Percentiles rank a stretch among this genome's conserved stretches.
These are phyloP conservation scores for Nemotelus pantherinus DNA, from an alignment of 2,888 invertebrate species.

Conservation along the genomic window DNA sequence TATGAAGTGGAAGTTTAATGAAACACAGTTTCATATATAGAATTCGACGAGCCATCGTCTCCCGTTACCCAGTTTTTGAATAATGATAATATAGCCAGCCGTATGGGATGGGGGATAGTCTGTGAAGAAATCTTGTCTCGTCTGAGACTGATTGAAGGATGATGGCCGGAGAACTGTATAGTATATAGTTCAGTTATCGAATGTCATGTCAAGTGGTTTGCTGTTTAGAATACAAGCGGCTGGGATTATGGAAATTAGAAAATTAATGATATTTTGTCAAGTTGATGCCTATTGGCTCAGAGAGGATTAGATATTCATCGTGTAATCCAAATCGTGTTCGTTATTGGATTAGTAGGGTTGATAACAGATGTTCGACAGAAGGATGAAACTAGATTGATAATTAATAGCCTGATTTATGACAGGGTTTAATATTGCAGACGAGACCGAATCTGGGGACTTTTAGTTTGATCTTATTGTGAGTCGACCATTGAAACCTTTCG, in stretches of 20 bases:
- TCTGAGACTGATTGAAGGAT: background rate
- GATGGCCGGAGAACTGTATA: background rate
- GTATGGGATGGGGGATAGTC: too few relatives aligned
- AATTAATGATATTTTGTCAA: slow-evolving; percentile 44
- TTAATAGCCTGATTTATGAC: slow-evolving; percentile 39
- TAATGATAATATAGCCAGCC: too few relatives aligned
- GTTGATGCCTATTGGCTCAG: background rate
- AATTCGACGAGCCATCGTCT: too few relatives aligned
- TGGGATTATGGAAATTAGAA: slow-evolving; percentile 41
- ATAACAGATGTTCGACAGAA: slow-evolving; percentile 40
- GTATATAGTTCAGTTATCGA: slow-evolving; percentile 11
- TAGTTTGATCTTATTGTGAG: too few relatives aligned
- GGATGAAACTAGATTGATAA: slow-evolving; percentile 26
- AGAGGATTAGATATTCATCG: background rate
- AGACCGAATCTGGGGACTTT: background rate
- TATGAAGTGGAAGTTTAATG: slow-evolving; percentile 33
- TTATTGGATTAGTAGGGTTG: slow-evolving; percentile 19
- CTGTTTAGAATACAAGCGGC: slow-evolving; percentile 34
- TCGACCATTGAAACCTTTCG: too few relatives aligned
- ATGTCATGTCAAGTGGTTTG: slow-evolving; percentile 25
- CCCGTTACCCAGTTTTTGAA: too few relatives aligned
- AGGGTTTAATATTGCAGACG: background rate
- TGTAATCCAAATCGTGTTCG: slow-evolving; percentile 12
- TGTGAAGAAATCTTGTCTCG: too few relatives aligned
- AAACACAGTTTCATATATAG: background rate